phyloP scores from a whole-genome alignment of 2,113 vertebrate species.

The Coptodon rendalli region DNA sequence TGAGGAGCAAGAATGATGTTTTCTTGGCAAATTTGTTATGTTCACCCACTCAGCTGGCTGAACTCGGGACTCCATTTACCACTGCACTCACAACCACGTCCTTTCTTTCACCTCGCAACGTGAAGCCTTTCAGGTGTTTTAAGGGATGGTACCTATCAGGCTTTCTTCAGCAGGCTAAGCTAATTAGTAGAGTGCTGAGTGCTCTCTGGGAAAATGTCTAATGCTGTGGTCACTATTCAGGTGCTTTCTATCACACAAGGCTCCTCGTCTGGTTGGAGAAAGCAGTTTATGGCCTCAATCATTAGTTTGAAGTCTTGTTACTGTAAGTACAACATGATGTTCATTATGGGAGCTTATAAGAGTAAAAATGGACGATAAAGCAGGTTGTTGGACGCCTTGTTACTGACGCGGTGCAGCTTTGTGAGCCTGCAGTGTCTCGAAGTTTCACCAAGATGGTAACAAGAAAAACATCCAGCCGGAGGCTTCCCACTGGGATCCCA shows the following conservation, averaged over 20 bases:
- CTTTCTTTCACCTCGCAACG: background rate
- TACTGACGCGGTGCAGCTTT: background rate
- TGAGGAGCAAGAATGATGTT: background rate
- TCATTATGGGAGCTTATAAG: background rate
- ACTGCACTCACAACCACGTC: background rate
- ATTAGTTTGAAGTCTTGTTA: background rate
- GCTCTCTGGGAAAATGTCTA: background rate
- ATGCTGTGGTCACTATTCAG: background rate
- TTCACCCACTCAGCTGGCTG: background rate
- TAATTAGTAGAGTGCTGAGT: background rate
- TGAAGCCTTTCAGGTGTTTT: background rate
- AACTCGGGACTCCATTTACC: background rate
- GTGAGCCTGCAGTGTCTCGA: background rate
- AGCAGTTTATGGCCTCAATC: background rate
- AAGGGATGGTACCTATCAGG: background rate
- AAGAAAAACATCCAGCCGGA: background rate
- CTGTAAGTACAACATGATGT: background rate
- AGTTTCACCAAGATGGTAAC: background rate
- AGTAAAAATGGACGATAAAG: background rate
- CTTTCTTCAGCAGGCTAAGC: background rate
- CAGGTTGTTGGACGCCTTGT: background rate
- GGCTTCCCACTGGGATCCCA: background rate
- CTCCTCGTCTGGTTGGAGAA: background rate
- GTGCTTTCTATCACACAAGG: background rate
- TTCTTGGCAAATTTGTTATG: background rate